Evolutionary conservation across 2,113 vertebrate genomes (phyloP).

Genomic region (Spea bombifrons): DNA sequence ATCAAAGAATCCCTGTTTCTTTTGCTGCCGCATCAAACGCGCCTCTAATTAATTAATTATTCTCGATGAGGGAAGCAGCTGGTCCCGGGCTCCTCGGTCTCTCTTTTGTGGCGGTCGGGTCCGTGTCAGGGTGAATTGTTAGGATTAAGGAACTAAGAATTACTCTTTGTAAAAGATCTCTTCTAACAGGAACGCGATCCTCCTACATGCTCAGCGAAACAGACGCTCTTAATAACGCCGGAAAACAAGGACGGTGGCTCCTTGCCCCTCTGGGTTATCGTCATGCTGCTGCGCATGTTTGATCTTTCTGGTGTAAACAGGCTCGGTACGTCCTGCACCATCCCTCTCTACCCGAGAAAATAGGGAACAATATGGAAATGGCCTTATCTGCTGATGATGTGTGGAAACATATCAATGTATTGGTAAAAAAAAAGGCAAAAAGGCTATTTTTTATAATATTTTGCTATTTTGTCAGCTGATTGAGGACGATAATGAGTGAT

Average conservation of each 20-base stretch:
- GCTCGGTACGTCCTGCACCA: too few relatives aligned
- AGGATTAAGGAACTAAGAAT: conserved; percentile 1
- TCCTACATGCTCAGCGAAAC: background rate
- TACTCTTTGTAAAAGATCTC: background rate
- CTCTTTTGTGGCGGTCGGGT: background rate
- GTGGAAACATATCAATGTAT: too few relatives aligned
- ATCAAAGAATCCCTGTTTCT: conserved; percentile 13
- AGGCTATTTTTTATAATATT: too few relatives aligned
- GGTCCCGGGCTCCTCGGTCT: background rate
- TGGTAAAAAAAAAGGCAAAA: too few relatives aligned
- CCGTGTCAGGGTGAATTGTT: conserved; percentile 8
- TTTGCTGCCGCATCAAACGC: conserved; percentile 19
- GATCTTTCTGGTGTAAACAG: too few relatives aligned
- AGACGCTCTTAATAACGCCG: background rate
- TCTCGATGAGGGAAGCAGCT: conserved; percentile 9
- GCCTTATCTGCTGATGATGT: too few relatives aligned
- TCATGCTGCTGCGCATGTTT: too few relatives aligned
- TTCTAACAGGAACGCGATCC: background rate
- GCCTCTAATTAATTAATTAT: conserved; percentile 16
- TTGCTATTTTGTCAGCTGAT: too few relatives aligned
- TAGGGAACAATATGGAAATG: too few relatives aligned
- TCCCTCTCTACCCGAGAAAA: too few relatives aligned
- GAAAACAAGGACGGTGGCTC: background rate
- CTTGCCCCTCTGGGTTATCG: too few relatives aligned
- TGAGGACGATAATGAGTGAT: too few relatives aligned